Percentiles rank a stretch among this genome's conserved stretches.
phyloP scores from a whole-genome alignment of 2,888 invertebrate species.

The Mythimna pallens region DNA sequence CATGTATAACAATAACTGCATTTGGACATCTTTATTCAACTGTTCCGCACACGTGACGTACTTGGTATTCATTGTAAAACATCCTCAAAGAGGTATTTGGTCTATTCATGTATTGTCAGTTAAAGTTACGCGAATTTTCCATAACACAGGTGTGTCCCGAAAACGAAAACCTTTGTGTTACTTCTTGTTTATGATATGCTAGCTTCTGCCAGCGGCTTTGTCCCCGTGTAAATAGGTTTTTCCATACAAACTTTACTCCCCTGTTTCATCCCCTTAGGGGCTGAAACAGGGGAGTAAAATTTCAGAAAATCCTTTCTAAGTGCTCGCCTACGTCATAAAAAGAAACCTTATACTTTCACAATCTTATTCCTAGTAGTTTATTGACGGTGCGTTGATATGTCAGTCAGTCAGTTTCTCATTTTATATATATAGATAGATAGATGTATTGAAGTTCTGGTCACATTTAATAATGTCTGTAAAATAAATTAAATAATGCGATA shows the following conservation, averaged over 20 bases:
- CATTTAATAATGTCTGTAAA: neutral
- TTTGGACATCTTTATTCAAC: slow-evolving; percentile 8
- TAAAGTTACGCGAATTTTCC: slow-evolving; percentile 6
- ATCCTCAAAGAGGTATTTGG: slow-evolving; percentile 5
- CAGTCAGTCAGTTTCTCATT: too few relatives aligned
- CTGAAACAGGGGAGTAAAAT: too few relatives aligned
- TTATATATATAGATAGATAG: too few relatives aligned
- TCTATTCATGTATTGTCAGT: neutral
- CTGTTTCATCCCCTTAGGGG: too few relatives aligned
- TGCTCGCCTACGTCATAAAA: too few relatives aligned
- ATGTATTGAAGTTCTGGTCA: neutral
- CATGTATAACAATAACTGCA: neutral
- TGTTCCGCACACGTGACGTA: slow-evolving; percentile 19
- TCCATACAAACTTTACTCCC: too few relatives aligned
- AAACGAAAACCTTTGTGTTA: slow-evolving; percentile 15
- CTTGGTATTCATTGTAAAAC: neutral
- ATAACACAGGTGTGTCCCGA: slow-evolving; percentile 23
- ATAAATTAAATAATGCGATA: neutral
- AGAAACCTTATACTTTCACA: too few relatives aligned
- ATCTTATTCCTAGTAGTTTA: too few relatives aligned
- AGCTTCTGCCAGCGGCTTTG: too few relatives aligned
- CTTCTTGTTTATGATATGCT: neutral
- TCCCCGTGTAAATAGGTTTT: too few relatives aligned
- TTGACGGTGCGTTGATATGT: too few relatives aligned
- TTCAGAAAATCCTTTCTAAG: too few relatives aligned